Conservation (phyloP, 2,888 invertebrate genomes). For the Congeria kusceri region DNA sequence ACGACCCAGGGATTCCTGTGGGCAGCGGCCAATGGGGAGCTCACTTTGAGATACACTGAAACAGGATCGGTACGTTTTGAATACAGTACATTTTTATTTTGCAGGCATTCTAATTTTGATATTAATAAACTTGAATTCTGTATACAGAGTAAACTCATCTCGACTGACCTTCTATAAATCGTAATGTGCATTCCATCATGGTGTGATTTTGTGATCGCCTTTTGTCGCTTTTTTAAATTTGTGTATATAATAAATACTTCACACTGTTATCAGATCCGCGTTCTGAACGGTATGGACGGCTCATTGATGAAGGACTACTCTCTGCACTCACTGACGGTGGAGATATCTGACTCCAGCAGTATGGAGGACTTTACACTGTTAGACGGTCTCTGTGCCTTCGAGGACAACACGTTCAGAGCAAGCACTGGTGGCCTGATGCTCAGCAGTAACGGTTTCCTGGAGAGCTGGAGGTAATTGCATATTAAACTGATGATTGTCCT, state of each 20-base stretch:
- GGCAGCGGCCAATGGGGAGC: neutral
- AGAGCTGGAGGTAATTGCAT: neutral
- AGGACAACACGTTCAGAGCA: neutral
- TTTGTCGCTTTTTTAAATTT: too few species aligned
- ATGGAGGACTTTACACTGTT: neutral
- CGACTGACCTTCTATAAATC: too few species aligned
- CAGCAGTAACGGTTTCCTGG: neutral
- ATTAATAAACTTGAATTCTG: too few species aligned
- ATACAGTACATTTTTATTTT: too few species aligned
- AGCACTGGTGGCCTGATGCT: constrained; percentile 4
- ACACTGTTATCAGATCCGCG: neutral
- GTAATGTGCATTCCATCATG: too few species aligned
- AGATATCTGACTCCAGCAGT: neutral
- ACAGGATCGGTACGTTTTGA: neutral
- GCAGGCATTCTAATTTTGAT: too few species aligned
- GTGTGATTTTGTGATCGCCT: too few species aligned
- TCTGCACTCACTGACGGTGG: neutral
- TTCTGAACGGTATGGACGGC: constrained; percentile 1
- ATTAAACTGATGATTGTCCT: too few species aligned
- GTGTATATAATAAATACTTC: too few species aligned
- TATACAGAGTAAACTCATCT: too few species aligned
- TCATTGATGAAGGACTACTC: neutral
- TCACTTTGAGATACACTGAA: neutral
- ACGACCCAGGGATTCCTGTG: neutral
- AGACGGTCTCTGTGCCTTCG: neutral